These are phyloP conservation scores for Desmodus rotundus DNA, from an alignment of 2,113 vertebrate genomes.

Conservation along the genomic window DNA sequence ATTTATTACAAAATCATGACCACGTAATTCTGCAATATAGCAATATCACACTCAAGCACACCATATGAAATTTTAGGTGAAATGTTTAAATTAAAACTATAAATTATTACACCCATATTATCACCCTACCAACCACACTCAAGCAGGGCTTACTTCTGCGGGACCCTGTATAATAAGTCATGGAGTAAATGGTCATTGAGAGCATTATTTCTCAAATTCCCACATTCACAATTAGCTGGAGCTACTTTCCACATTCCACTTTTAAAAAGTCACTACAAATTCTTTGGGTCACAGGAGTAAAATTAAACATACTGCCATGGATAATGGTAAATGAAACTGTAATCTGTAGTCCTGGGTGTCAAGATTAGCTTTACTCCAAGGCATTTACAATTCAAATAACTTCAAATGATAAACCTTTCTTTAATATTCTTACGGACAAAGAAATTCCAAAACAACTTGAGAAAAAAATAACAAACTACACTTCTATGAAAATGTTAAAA, in stretches of 20 bases:
- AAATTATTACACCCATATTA: too few species aligned
- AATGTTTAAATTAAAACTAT: too few species aligned
- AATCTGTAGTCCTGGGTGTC: slow-evolving; percentile 31
- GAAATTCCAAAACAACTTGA: slow-evolving; percentile 56
- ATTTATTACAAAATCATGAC: too few species aligned
- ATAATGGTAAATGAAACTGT: slow-evolving; percentile 34
- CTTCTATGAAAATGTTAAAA: slow-evolving; percentile 36
- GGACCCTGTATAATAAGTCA: not conserved
- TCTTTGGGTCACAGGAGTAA: slow-evolving; percentile 54
- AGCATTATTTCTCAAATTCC: slow-evolving; percentile 49
- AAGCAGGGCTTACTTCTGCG: too few species aligned
- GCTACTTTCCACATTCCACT: slow-evolving; percentile 40
- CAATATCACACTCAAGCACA: too few species aligned
- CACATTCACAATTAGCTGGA: slow-evolving; percentile 39
- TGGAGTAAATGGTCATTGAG: not conserved
- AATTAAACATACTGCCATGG: slow-evolving; percentile 39
- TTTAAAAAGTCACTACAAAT: slow-evolving; percentile 52
- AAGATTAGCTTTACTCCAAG: slow-evolving; percentile 35
- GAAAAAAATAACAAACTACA: not conserved
- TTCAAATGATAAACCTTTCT: slow-evolving; percentile 50
- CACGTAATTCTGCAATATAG: too few species aligned
- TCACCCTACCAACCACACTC: too few species aligned
- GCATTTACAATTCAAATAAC: slow-evolving; percentile 55
- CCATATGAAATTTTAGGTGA: too few species aligned
- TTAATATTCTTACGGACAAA: slow-evolving; percentile 57